phyloP scores from a whole-genome alignment of 1,140 invertebrate genomes.

The Hetaerina americana region DNA sequence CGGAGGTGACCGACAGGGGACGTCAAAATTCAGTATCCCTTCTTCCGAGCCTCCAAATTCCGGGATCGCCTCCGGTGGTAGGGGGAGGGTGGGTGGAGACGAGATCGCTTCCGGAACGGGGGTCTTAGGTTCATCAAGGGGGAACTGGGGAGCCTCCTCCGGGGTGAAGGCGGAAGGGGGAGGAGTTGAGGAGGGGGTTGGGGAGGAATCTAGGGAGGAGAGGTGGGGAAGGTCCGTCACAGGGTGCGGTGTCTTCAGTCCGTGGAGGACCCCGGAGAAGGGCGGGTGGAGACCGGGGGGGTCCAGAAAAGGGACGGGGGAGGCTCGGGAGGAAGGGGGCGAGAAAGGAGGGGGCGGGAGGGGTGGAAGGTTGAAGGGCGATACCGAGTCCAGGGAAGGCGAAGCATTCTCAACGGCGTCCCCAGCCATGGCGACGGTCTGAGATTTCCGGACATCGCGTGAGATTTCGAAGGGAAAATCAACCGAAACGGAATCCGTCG shows the following conservation, averaged over 20 bases:
- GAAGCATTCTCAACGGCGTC: neutral
- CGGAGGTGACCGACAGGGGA: neutral
- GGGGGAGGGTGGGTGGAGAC: too few relatives aligned
- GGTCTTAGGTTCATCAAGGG: neutral
- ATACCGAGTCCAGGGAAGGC: too few relatives aligned
- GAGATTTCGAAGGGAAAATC: neutral
- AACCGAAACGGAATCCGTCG: neutral
- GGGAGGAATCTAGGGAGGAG: neutral
- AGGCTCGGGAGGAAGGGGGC: neutral
- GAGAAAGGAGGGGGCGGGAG: neutral
- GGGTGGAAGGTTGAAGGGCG: neutral
- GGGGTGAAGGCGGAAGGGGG: neutral
- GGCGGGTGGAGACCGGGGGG: too few relatives aligned
- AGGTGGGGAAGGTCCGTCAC: neutral
- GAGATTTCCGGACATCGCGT: neutral
- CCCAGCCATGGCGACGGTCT: neutral
- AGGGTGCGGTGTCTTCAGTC: neutral
- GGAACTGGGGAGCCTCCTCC: neutral
- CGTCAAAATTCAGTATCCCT: neutral
- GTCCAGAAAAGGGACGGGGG: neutral
- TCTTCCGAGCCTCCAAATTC: neutral
- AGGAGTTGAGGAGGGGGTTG: neutral
- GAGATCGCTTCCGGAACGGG: too few relatives aligned
- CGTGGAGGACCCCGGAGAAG: neutral
- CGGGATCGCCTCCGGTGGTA: neutral